phyloP scores from a whole-genome alignment of 2,797 vertebrate genomes.

The Austrolebias charrua region DNA sequence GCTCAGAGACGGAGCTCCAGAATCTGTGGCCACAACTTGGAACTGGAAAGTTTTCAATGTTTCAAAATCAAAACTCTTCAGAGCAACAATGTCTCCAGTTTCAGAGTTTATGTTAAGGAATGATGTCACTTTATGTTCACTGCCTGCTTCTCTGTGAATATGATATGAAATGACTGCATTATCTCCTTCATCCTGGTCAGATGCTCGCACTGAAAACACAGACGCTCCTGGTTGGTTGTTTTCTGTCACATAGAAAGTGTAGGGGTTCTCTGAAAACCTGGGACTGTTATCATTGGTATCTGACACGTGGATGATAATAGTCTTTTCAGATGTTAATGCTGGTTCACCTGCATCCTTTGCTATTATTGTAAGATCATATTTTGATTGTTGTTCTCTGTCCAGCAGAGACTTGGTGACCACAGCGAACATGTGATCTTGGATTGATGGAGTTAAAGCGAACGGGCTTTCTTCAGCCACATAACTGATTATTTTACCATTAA shows the following conservation, averaged over 20 bases:
- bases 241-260: constrained; percentile 69
- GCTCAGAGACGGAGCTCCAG: too few relatives aligned
- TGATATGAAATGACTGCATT: constrained; percentile 62
- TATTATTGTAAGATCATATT: constrained; percentile 68
- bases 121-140: constrained; percentile 18
- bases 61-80: constrained; percentile 56
- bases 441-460: constrained; percentile 62
- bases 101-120: constrained; percentile 51
- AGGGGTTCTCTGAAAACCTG: constrained; percentile 48
- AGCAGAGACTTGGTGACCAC: constrained; percentile 63
- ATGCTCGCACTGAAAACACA: constrained; percentile 62
- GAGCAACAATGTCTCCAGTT: constrained; percentile 14
- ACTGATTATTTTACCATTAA: constrained; percentile 61
- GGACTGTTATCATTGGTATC: constrained; percentile 76
- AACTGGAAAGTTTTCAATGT: constrained; percentile 43
- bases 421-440: constrained; percentile 67
- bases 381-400: constrained; percentile 69
- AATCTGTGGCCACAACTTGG: constrained; percentile 3
- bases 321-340: constrained; percentile 60
- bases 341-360: constrained; percentile 72
- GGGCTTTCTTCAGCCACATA: constrained; percentile 31
- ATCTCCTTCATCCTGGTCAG: constrained; percentile 31
- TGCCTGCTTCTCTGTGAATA: constrained; percentile 20
- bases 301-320: constrained; percentile 58
- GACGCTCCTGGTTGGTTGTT: constrained; percentile 55